Evolutionary conservation across 2,888 invertebrate species (phyloP), one percentile per base, ranked within the genome.

Genomic region (Tolmerus cingulatus): DNA sequence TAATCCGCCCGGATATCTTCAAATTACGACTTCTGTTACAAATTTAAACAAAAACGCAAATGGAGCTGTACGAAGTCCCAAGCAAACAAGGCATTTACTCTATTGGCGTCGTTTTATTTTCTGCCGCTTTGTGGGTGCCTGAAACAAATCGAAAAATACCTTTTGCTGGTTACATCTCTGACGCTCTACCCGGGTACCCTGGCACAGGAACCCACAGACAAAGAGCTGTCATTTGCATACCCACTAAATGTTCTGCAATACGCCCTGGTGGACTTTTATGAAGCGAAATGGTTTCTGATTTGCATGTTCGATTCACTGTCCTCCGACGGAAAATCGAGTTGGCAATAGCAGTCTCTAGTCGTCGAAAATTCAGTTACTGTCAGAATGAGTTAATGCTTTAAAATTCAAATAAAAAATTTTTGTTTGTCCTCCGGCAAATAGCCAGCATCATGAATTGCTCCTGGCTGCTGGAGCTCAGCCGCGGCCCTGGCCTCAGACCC

Each of bases 221-320:
- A 74, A 85, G 85, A 74, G 74, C 85, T 85, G 85, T 85, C 85
- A 85, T 85, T 85, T 85, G 85, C 85, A 85, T 85, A 85, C 85
- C 85, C 85, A 85, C 85, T 85, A 74, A 85, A 85, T 74, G 85
- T 85, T 74, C 85, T 74, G 74, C 74, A 85, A 85, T 74, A 74
- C 85, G 74, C 74, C 74, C 74, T 74, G 85, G 74, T 74, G 74
- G 85, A 74, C 40, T 85, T 85, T 85, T 85, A 85, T 85, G 85
- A 85, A 85, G 85, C 85, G 85, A 85, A 85, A 85, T 85, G 85
- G 85, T 74, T 85, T 85, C 85, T 85, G 85, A 85, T 85, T 85
- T 85, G 85, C 85, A 85, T 85, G 85, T 85, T 85, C 85, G 85
- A 85, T 85, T 85, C 85, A 85, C 74, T 85, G 85, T 85, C 74